phyloP scores from a whole-genome alignment of 2,113 vertebrate species.

The Tapirus terrestris region DNA sequence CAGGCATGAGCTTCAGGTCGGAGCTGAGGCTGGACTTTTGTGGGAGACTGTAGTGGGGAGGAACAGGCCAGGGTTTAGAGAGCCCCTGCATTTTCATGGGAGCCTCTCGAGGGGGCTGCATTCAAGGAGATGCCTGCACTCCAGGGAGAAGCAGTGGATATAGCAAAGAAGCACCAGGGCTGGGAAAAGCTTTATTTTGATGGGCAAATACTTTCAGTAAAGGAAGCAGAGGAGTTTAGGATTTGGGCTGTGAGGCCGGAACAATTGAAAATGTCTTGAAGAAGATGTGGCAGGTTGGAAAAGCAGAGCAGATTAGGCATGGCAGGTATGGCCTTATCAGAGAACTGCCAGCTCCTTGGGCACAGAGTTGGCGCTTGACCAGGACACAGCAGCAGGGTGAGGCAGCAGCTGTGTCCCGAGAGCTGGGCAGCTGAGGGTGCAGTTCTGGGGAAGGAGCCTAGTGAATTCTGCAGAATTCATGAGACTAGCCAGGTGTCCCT shows the following conservation, averaged over 20 bases:
- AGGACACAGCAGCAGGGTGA: not conserved
- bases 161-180: not conserved
- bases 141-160: not conserved
- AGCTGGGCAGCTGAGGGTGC: accelerated
- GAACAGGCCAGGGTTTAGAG: too few relatives aligned
- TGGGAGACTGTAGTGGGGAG: not conserved
- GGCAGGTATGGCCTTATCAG: not conserved
- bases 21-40: not conserved
- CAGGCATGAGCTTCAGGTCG: too few relatives aligned
- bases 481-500: not conserved
- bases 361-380: not conserved
- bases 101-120: accelerated
- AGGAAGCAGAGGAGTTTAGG: not conserved
- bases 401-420: accelerated
- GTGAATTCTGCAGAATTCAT: not conserved
- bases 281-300: not conserved
- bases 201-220: not conserved
- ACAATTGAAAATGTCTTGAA: not conserved
- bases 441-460: not conserved
- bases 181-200: not conserved
- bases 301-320: not conserved
- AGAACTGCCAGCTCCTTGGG: not conserved
- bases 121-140: not conserved
- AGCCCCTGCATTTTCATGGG: accelerated
- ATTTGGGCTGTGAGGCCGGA: not conserved